A percentile compares a stretch with the other conserved stretches of the same genome.
phyloP scores from a whole-genome alignment of 2,113 vertebrate species.

The Eurystomus gularis region DNA sequence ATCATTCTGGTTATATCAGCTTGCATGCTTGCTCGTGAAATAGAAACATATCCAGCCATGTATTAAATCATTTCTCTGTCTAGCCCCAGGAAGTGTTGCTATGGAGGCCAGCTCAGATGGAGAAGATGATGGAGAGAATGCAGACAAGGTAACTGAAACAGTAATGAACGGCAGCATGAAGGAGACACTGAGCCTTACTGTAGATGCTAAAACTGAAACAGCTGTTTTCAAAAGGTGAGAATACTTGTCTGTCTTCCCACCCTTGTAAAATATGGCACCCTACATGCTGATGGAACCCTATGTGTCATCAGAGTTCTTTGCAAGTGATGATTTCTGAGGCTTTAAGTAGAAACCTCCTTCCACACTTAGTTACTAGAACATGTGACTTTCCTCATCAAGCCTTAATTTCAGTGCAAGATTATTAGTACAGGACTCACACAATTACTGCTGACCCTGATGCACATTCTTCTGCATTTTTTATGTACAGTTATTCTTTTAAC shows the following conservation, averaged over 20 bases:
- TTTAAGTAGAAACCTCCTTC: not conserved
- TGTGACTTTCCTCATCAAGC: not conserved
- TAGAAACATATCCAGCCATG: not conserved
- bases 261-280: not conserved
- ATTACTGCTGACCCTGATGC: not conserved
- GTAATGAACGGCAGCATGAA: slow-evolving; percentile 99
- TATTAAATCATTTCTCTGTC: not conserved
- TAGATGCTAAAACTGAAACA: slow-evolving; percentile 98
- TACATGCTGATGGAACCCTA: not conserved
- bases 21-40: not conserved
- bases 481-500: not conserved
- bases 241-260: not conserved
- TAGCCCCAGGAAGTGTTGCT: slow-evolving; percentile 74
- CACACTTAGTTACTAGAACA: not conserved
- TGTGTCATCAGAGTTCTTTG: not conserved
- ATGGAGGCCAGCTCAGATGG: slow-evolving; percentile 81
- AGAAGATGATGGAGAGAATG: slow-evolving; percentile 84
- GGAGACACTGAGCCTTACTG: slow-evolving; percentile 98
- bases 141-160: slow-evolving; percentile 96
- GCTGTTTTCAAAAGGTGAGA: slow-evolving; percentile 97
- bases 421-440: not conserved
- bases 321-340: not conserved
- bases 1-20: fast-evolving
- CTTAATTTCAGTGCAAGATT: not conserved
- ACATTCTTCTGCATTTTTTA: not conserved